Evolutionary conservation across 2,797 vertebrate species (phyloP).

Genomic region (Schizopygopsis malacanthus): DNA sequence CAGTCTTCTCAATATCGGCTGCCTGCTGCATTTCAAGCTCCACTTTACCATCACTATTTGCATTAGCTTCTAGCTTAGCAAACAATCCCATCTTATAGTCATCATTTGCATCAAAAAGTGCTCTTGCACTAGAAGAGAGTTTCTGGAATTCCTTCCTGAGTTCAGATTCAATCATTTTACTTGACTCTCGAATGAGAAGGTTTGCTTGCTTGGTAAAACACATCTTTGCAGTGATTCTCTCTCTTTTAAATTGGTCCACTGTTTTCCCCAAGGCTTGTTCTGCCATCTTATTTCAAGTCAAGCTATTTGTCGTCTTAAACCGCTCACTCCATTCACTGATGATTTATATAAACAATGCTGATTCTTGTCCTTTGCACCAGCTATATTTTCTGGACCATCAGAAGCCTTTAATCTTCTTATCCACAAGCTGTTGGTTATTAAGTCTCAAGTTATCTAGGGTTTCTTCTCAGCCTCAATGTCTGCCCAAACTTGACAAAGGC

Average conservation of each 20-base stretch:
- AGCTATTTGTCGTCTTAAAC: not conserved
- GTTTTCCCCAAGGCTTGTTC: conserved; percentile 4
- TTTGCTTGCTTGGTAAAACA: not conserved
- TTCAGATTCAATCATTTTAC: not conserved
- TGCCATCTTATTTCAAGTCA: not conserved
- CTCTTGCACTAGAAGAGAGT: not conserved
- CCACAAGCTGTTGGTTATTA: not conserved
- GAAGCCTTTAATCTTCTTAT: not conserved
- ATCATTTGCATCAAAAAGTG: conserved; percentile 9
- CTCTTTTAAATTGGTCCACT: not conserved
- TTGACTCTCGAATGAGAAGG: not conserved
- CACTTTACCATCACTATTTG: not conserved
- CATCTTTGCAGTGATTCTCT: not conserved
- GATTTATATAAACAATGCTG: not conserved
- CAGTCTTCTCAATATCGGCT: not conserved
- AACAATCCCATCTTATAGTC: not conserved
- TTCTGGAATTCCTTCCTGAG: not conserved
- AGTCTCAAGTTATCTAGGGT: not conserved
- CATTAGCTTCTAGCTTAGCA: not conserved
- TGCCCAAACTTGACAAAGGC: too few species aligned
- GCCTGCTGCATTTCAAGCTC: not conserved
- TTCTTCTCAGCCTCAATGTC: too few species aligned
- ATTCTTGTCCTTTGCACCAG: not conserved
- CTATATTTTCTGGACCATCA: not conserved
- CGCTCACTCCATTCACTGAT: not conserved